Evolutionary conservation across 2,797 vertebrate genomes (phyloP).

Genomic region (Poecilia picta): DNA sequence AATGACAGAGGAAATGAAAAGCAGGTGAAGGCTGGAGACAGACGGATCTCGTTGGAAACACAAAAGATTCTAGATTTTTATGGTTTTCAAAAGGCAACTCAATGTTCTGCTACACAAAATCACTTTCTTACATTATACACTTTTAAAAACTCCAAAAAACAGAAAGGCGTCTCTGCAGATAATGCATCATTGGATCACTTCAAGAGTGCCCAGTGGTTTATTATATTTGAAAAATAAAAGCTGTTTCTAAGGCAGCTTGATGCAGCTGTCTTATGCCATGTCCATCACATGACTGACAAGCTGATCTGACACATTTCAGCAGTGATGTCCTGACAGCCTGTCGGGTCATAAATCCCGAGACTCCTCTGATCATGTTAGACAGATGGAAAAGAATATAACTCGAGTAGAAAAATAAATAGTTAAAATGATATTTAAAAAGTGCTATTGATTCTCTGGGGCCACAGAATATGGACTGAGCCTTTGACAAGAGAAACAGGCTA

Average conservation of each 20-base stretch:
- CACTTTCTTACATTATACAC: not conserved
- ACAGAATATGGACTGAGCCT: constrained; percentile 42
- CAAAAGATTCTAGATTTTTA: not conserved
- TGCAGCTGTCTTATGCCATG: constrained; percentile 3
- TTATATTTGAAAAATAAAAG: constrained; percentile 1
- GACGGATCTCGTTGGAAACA: constrained; percentile 26
- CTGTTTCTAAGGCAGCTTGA: not conserved
- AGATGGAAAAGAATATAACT: not conserved
- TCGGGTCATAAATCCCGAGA: constrained; percentile 6
- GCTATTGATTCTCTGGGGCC: not conserved
- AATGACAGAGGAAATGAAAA: constrained; percentile 58
- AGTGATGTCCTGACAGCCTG: constrained; percentile 6
- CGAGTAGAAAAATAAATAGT: not conserved
- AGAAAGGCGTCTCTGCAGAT: not conserved
- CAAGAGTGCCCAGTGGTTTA: not conserved
- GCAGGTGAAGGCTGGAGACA: constrained; percentile 40
- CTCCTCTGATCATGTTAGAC: constrained; percentile 13
- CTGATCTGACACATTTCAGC: constrained; percentile 20
- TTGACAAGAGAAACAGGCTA: constrained; percentile 33
- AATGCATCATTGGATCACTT: not conserved
- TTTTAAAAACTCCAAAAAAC: not conserved
- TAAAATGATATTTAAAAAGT: not conserved
- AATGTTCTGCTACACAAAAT: not conserved
- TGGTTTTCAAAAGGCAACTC: not conserved
- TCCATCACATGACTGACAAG: constrained; percentile 37